These are phyloP conservation scores for Brachionus rubens DNA, from an alignment of 1,140 invertebrate species.

Conservation along the genomic window DNA sequence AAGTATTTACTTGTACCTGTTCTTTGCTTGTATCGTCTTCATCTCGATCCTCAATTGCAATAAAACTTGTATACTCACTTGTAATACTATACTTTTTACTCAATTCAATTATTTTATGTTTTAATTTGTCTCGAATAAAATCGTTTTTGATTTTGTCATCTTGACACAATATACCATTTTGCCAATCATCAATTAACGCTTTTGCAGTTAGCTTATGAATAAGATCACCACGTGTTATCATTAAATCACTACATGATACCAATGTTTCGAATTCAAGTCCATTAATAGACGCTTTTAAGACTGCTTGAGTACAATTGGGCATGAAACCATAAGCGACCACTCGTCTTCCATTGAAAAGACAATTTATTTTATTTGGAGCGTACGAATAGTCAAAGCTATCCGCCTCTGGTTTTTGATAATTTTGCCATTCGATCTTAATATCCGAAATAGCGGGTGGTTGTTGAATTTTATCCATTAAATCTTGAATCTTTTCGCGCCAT, in stretches of 20 bases:
- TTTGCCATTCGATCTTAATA: conserved; percentile 55
- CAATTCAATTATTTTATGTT: conserved; percentile 55
- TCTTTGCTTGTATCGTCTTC: conserved; percentile 48
- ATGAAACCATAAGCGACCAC: conserved; percentile 59
- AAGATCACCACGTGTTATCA: conserved; percentile 55
- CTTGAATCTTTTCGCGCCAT: conserved; percentile 55
- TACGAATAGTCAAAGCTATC: conserved; percentile 50
- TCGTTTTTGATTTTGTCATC: conserved; percentile 55
- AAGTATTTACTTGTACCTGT: background rate
- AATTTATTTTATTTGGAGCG: conserved; percentile 55
- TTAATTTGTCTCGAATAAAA: conserved; percentile 49
- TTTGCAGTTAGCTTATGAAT: conserved; percentile 56
- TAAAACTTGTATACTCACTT: conserved; percentile 59
- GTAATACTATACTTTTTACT: conserved; percentile 59
- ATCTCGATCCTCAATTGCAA: conserved; percentile 58
- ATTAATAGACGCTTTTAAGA: conserved; percentile 53
- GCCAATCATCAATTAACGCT: conserved; percentile 58
- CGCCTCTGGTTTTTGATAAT: conserved; percentile 49
- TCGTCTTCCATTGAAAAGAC: conserved; percentile 57
- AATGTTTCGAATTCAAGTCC: conserved; percentile 57
- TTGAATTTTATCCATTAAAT: conserved; percentile 52
- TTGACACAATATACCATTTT: conserved; percentile 53
- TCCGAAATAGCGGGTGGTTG: conserved; percentile 55
- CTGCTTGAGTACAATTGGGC: conserved; percentile 57
- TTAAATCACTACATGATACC: conserved; percentile 57